Evolutionary conservation across 2,113 vertebrate species (phyloP).

Genomic region (Ornithorhynchus anatinus): DNA sequence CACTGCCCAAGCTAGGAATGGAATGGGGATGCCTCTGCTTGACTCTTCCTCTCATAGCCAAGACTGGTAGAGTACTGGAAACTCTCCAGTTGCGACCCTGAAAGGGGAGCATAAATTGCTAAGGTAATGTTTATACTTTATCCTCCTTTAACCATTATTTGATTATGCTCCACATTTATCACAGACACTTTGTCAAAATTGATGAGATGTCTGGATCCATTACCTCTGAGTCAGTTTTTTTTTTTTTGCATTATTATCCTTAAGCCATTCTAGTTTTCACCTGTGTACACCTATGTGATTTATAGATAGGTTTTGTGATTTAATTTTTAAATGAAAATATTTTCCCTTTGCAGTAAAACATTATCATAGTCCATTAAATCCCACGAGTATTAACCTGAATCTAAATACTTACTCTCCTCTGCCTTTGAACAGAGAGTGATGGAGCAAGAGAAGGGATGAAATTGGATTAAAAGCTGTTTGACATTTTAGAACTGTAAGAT

Average conservation of each 20-base stretch:
- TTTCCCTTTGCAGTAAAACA: constrained; percentile 2
- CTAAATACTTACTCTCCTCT: neutral
- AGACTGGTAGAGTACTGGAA: too few species aligned
- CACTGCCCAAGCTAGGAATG: too few species aligned
- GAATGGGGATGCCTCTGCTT: too few species aligned
- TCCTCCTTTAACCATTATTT: neutral
- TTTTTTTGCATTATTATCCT: too few species aligned
- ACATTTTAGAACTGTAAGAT: constrained; percentile 47
- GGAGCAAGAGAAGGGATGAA: too few species aligned
- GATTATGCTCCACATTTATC: too few species aligned
- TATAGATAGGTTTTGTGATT: neutral
- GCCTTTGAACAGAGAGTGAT: too few species aligned
- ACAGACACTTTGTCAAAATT: neutral
- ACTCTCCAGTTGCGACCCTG: too few species aligned
- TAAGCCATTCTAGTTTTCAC: neutral
- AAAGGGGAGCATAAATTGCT: too few species aligned
- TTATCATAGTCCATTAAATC: neutral
- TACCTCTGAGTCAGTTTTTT: neutral
- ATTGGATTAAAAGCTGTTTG: neutral
- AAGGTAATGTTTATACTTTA: too few species aligned
- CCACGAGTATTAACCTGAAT: constrained; percentile 5
- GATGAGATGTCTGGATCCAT: neutral
- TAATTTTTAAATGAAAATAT: constrained; percentile 18
- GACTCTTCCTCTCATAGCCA: too few species aligned
- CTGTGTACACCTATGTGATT: constrained; percentile 11